Evolutionary conservation across 2,113 vertebrate species (phyloP), one percentile per base, ranked within the genome.

Genomic region (Hemicordylus capensis): DNA sequence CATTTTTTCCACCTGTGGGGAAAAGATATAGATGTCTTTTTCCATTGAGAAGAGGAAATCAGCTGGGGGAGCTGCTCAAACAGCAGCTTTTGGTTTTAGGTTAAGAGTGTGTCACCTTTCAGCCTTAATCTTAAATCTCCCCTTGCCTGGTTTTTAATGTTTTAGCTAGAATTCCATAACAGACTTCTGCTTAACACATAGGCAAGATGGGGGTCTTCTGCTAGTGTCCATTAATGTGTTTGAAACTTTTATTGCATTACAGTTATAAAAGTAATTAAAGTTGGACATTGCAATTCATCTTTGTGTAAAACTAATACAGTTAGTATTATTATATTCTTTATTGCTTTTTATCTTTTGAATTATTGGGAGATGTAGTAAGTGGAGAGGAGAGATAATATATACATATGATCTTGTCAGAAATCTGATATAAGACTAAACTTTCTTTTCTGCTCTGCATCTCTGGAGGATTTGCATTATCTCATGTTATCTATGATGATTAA

Each of bases 401-500:
- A 24, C 4, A 20, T 69, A 28, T 54, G 9, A 4, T 37, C 17
- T 56, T n/a, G 3, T 39, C 19, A 64, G 72, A 6, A 4, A 6
- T 61, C 3, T 76, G 1, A 1, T 6, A 8, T 72, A 1, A 82
- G 15, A 1, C 74, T 86, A 6, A 1, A 0, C 54, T 80, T 80
- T 85, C 14, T 83, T 90, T 89, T 82, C 24, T 82, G 63, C 37
- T 31, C 31, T 86, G 20, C 1, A 22, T 81, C n/a, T 67, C 72
- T 83, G 31, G 44, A 75, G 26, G 2, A 28, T 66, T 10, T 42
- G 24, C 58, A n/a, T 73, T 19, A 37, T 76, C 31, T 0, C 11
- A 42, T 80, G 4, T 39, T 80, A 22, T 26, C 7, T 1, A 61
- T 1, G 42, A 28, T 67, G 4, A 0, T 73, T 78, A 76, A 22